Evolutionary conservation across 2,113 vertebrate species (phyloP).

Genomic region (Procapra przewalskii): DNA sequence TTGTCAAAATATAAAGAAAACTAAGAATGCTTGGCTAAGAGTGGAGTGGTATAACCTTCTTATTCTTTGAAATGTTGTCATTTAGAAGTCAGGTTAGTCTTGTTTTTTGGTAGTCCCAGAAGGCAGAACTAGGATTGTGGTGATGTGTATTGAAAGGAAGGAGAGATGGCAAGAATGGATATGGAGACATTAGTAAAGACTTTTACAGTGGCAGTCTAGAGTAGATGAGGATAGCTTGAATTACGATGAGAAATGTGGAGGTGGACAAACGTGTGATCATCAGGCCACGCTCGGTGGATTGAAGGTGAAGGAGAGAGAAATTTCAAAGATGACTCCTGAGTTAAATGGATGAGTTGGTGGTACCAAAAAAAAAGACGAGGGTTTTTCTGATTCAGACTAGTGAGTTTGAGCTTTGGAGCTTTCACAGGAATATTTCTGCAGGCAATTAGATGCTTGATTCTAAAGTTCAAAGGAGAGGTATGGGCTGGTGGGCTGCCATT

Average conservation of each 20-base stretch:
- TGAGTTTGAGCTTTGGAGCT: neutral
- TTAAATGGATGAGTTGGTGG: neutral
- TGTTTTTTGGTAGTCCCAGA: conserved; percentile 8
- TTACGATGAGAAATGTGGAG: neutral
- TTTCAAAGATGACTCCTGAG: neutral
- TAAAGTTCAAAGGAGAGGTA: neutral
- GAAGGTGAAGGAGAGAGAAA: neutral
- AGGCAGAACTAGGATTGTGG: neutral
- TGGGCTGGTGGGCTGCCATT: neutral
- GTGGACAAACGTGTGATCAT: neutral
- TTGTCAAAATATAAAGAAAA: neutral
- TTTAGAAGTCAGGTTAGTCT: neutral
- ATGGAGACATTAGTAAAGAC: neutral
- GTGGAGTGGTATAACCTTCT: neutral
- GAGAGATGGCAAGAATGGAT: neutral
- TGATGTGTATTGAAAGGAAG: neutral
- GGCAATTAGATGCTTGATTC: neutral
- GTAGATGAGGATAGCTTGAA: neutral
- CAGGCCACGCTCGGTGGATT: neutral
- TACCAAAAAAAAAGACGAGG: neutral
- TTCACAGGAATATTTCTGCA: neutral
- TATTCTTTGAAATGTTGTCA: neutral
- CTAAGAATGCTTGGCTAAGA: neutral
- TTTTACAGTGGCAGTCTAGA: neutral
- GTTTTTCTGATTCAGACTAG: neutral